Percentiles rank a stretch among this genome's conserved stretches.
These are phyloP conservation scores for Raphicerus campestris DNA, from an alignment of 2,113 vertebrate species.

Conservation along the genomic window DNA sequence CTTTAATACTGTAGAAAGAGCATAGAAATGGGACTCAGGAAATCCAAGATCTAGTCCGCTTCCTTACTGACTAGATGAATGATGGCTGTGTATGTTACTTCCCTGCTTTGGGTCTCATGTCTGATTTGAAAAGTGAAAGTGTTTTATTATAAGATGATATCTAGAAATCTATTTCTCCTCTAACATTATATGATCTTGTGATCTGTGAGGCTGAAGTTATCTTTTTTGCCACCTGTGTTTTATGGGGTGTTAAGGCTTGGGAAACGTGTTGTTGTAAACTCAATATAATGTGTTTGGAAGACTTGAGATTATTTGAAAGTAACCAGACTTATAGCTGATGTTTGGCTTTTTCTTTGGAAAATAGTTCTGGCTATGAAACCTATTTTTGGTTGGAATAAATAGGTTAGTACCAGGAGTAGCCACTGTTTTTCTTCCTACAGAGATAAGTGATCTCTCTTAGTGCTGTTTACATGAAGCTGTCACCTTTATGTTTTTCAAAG, in stretches of 20 bases:
- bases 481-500: constrained; percentile 7
- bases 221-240: neutral
- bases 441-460: neutral
- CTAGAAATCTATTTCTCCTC: neutral
- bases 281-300: neutral
- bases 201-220: neutral
- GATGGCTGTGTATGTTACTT: neutral
- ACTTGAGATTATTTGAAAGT: neutral
- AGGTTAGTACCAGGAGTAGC: neutral
- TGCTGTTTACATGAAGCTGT: neutral
- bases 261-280: neutral
- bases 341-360: constrained; percentile 30
- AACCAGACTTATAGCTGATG: neutral
- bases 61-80: neutral
- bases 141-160: neutral
- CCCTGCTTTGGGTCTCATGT: neutral
- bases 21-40: rapidly evolving
- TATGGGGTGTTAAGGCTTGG: neutral
- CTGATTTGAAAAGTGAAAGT: neutral
- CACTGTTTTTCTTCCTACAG: neutral
- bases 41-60: neutral
- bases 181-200: neutral
- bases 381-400: constrained; percentile 6
- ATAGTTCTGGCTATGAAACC: neutral
- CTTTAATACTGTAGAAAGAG: neutral